Evolutionary conservation across 1,140 invertebrate genomes (phyloP), one percentile per base, ranked within the genome.

Genomic region (Spodoptera litura): DNA sequence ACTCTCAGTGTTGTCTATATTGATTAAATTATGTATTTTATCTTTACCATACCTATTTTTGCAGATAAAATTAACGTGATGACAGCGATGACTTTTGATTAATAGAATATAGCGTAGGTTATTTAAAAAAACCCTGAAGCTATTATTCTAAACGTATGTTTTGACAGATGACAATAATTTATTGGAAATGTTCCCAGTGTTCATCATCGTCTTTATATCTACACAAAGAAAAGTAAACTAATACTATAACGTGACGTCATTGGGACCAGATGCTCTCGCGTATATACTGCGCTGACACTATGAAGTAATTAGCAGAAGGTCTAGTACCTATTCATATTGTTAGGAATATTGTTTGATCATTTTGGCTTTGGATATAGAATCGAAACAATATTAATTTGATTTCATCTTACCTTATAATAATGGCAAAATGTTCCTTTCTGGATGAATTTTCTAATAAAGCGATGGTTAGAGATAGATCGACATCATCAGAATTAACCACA

Each of bases 191-290:
- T 52, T 72, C 56, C 56, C 77, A 56, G 52, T 58, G 44, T 58
- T 59, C 59, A 9, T 78, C 64, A 59, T 52, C 44, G 52, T 59
- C 56, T 49, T 51, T 15, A 44, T 62, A 44, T 62, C n/a, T 77
- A 53, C 62, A 72, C 77, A 55, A 62, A 53, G 76, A 72, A 78
- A 78, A 72, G 44, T 72, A 78, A 72, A 78, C 77, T 62, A 27
- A n/a, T 15, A 3, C 38, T 44, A 44, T 44, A 44, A 25, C 49
- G 53, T 78, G 66, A 78, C 77, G 77, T 62, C 66, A 78, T 68
- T 13, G 12, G 20, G 44, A 38, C 77, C 77, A 78, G 49, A 72
- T 78, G 77, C 55, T 72, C 77, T 62, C 31, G 15, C 53, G 62
- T 38, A 77, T 13, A 13, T 12, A 35, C 13, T 10, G 27, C 12